These are phyloP conservation scores for Caenorhabditis briggsae DNA, from an alignment of 1,140 invertebrate species.

Conservation along the genomic window DNA sequence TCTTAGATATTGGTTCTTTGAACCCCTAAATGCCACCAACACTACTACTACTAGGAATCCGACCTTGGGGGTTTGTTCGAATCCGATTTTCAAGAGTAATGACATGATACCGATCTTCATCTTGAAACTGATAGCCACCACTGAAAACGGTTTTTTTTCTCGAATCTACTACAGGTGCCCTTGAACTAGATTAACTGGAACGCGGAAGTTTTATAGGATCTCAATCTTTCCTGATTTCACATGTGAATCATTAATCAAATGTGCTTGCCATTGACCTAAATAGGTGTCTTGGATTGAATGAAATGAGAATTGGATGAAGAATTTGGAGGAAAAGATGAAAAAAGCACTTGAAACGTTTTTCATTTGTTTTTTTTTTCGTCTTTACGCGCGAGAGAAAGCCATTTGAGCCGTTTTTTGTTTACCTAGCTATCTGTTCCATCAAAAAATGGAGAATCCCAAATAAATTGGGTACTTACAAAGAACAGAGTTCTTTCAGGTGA, in stretches of 20 bases:
- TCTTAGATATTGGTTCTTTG: slow-evolving; percentile 47
- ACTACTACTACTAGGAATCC: background rate
- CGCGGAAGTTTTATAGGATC: slow-evolving; percentile 1
- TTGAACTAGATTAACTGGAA: slow-evolving; percentile 44
- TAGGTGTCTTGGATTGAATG: slow-evolving; percentile 4
- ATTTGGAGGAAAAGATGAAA: background rate
- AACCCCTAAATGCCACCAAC: background rate
- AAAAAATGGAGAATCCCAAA: background rate
- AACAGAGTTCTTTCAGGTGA: background rate
- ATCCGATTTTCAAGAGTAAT: background rate
- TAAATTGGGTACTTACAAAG: background rate
- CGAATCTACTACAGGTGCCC: slow-evolving; percentile 10
- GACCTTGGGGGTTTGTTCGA: slow-evolving; percentile 15
- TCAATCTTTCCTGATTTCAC: background rate
- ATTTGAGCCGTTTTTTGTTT: slow-evolving; percentile 36
- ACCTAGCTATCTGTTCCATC: slow-evolving; percentile 6
- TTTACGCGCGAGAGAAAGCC: slow-evolving; percentile 36
- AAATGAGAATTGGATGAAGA: background rate
- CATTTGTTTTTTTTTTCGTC: slow-evolving; percentile 16
- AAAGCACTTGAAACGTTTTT: slow-evolving; percentile 50
- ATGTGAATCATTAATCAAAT: slow-evolving; percentile 22
- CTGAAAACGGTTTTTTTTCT: slow-evolving; percentile 30
- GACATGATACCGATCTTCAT: slow-evolving; percentile 26
- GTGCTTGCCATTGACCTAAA: slow-evolving; percentile 42
- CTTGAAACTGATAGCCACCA: slow-evolving; percentile 30